Base-by-base conservation (phyloP, 1,140 invertebrate species). In the Drosophila nebulosa region DNA sequence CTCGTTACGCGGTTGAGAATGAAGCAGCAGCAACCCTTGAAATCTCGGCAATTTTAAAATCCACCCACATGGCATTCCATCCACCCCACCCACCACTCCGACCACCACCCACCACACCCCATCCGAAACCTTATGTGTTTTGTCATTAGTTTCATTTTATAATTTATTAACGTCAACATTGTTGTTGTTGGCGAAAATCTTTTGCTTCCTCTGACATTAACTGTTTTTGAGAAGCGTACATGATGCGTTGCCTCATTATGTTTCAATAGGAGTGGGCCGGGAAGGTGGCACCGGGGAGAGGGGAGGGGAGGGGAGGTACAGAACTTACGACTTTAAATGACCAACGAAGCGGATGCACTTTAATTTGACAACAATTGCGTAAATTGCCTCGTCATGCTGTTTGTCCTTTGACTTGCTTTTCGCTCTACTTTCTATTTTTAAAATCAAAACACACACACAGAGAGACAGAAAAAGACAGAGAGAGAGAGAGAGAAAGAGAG, bases 121-220 rank as follows among this genome's bases (percentile, higher is more conserved):
- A 51, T 39, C 10, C 35, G 21, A 22, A 35, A 16, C 57, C 22
- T 73, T 84, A 76, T 83, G 69, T 84, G 86, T 90, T 88, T 90
- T 90, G 88, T 90, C 88, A 90, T 90, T 90, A 90, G 86, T 90
- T 90, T 90, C 86, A 86, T 90, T 90, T 90, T 90, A 90, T 90
- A 90, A 90, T 90, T 90, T 90, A 90, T 90, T 86, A 90, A 66
- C 79, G 79, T 90, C 86, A 90, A 90, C 86, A 90, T 76, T 73
- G 78, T 75, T 73, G 78, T 75, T 50, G 60, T 60, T 50, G 58
- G 60, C 70, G 50, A 46, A 46, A n/a, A n/a, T n/a, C n/a, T n/a
- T 46, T 18, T 46, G 6, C 74, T 39, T 26, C 26, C 52, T 26
- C 18, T 27, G 27, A 30, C 26, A 26, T 30, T 10, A 79, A 84